Percentiles rank a stretch among this genome's conserved stretches.
phyloP scores from a whole-genome alignment of 2,888 invertebrate species.

The Leuctra nigra region DNA sequence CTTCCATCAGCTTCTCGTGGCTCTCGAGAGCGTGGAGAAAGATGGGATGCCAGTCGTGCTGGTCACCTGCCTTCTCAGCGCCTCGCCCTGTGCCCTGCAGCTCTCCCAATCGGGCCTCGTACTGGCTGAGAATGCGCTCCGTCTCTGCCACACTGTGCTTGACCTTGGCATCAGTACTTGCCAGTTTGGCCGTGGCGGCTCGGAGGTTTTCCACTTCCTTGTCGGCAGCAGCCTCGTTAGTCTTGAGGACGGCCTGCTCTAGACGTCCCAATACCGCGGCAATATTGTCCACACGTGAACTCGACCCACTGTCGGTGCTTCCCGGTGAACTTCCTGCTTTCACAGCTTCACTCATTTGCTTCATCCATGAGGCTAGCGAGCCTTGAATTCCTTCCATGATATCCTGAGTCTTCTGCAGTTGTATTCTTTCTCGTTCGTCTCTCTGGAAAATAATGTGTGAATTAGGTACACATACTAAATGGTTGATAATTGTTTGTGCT shows the following conservation, averaged over 20 bases:
- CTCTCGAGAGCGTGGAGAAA: conserved; percentile 36
- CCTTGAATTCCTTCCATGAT: conserved; percentile 47
- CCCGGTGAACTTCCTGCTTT: conserved; percentile 32
- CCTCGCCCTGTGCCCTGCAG: neutral
- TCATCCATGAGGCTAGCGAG: conserved; percentile 43
- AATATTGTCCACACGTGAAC: conserved; percentile 19
- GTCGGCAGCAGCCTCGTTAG: neutral
- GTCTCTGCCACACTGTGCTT: conserved; percentile 10
- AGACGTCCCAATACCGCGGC: conserved; percentile 13
- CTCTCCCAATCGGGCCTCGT: conserved; percentile 16
- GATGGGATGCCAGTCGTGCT: conserved; percentile 36
- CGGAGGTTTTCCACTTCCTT: conserved; percentile 11
- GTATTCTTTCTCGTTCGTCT: conserved; percentile 57
- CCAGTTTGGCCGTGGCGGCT: conserved; percentile 17
- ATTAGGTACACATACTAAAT: too few species aligned
- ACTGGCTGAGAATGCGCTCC: conserved; percentile 18
- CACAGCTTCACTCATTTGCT: conserved; percentile 41
- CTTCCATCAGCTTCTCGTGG: conserved; percentile 36
- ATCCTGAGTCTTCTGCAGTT: conserved; percentile 56
- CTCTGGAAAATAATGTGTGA: conserved; percentile 41
- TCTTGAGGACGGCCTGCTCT: conserved; percentile 1
- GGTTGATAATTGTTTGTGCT: neutral
- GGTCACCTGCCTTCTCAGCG: neutral
- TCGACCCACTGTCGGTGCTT: neutral
- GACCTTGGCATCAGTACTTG: conserved; percentile 9